phyloP scores from a whole-genome alignment of 2,888 invertebrate genomes.

The Drosophila macrospina region DNA sequence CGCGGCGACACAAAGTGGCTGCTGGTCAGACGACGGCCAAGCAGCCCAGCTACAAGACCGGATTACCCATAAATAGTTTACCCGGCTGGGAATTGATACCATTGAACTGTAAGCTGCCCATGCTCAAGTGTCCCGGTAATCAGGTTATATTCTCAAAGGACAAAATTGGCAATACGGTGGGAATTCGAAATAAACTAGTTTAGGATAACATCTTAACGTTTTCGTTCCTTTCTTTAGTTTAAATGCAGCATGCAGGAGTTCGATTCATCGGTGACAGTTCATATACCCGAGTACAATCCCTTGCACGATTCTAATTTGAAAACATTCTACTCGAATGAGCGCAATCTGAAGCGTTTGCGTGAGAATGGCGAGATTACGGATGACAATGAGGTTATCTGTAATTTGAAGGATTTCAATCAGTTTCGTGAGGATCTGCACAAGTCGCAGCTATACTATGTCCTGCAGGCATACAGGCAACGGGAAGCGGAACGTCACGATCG shows the following conservation, averaged over 20 bases:
- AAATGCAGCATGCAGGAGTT: conserved; percentile 79
- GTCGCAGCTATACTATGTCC: conserved; percentile 87
- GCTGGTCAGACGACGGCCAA: conserved; percentile 53
- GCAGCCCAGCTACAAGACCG: conserved; percentile 73
- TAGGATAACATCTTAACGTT: not conserved
- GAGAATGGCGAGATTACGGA: conserved; percentile 87
- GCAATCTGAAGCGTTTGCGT: conserved; percentile 85
- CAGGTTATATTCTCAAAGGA: conserved; percentile 84
- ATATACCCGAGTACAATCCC: conserved; percentile 86
- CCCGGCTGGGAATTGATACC: conserved; percentile 85
- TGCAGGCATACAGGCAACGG: conserved; percentile 79
- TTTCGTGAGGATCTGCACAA: conserved; percentile 88
- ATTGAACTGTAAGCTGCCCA: conserved; percentile 83
- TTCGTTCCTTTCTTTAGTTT: conserved; percentile 52
- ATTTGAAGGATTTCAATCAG: conserved; percentile 88
- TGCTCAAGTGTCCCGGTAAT: conserved; percentile 84
- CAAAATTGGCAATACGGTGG: conserved; percentile 83
- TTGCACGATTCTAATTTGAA: conserved; percentile 88
- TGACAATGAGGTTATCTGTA: conserved; percentile 88
- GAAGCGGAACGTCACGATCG: conserved; percentile 81
- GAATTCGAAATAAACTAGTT: conserved; percentile 11
- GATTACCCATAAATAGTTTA: conserved; percentile 83
- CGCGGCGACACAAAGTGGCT: conserved; percentile 70
- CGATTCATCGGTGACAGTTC: conserved; percentile 74
- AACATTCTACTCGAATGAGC: conserved; percentile 86